phyloP scores from a whole-genome alignment of 2,888 invertebrate species.

The Diabrotica balteata region DNA sequence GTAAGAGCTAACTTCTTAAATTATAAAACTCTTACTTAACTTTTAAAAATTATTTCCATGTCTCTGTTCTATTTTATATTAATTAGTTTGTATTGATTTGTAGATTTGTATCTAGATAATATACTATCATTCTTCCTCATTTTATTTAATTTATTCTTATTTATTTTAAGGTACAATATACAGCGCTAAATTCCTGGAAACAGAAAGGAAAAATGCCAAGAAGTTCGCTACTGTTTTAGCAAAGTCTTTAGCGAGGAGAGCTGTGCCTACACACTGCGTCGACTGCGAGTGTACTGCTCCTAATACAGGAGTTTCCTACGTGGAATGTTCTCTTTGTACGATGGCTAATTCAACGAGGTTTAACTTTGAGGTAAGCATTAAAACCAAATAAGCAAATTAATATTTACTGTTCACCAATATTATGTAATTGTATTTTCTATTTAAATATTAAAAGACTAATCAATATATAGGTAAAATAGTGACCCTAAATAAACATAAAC shows the following conservation, averaged over 20 bases:
- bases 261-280: slow-evolving; percentile 67
- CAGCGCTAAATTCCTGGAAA: slow-evolving; percentile 66
- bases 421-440: neutral
- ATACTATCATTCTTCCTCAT: too few relatives aligned
- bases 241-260: slow-evolving; percentile 70
- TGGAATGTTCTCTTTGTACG: slow-evolving; percentile 70
- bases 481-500: neutral
- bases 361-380: slow-evolving; percentile 41
- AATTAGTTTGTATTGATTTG: too few relatives aligned
- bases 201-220: slow-evolving; percentile 66
- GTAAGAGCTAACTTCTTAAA: too few relatives aligned
- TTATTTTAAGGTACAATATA: slow-evolving; percentile 66
- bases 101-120: too few relatives aligned
- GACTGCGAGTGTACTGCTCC: slow-evolving; percentile 75
- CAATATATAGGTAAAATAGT: neutral
- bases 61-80: too few relatives aligned
- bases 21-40: too few relatives aligned
- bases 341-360: slow-evolving; percentile 39
- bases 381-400: too few relatives aligned
- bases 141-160: too few relatives aligned
- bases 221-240: slow-evolving; percentile 73
- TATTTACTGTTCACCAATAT: too few relatives aligned
- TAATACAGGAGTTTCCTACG: slow-evolving; percentile 70
- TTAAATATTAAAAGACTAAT: neutral
- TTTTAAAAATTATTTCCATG: too few relatives aligned